phyloP scores from a whole-genome alignment of 2,797 vertebrate genomes.

The Rhinogobio ventralis region DNA sequence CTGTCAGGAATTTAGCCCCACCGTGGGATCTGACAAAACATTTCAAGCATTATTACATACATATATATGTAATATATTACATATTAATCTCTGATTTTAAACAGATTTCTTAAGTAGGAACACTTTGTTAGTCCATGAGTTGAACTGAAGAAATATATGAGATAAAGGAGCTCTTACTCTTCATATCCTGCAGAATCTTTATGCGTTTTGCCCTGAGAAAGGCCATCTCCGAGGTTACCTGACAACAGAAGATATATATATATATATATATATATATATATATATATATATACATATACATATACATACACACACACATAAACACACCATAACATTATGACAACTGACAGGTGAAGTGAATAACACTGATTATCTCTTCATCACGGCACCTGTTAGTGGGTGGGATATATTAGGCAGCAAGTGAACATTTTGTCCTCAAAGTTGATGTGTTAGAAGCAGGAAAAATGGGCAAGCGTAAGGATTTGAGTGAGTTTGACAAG shows the following conservation, averaged over 20 bases:
- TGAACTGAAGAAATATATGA: neutral
- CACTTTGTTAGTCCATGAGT: neutral
- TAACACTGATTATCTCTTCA: no score
- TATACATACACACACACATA: no score
- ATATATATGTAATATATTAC: neutral
- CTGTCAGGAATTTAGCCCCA: neutral
- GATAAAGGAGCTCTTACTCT: constrained; percentile 78
- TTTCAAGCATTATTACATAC: neutral
- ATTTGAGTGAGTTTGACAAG: no score
- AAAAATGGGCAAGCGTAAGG: no score
- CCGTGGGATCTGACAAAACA: constrained; percentile 31
- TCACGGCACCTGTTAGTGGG: no score
- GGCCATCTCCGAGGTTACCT: constrained; percentile 89
- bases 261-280: no score
- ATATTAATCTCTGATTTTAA: neutral
- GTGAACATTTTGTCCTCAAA: no score
- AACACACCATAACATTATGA: no score
- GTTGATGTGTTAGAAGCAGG: no score
- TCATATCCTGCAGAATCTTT: constrained; percentile 88
- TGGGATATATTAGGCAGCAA: no score
- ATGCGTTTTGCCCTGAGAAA: constrained; percentile 88
- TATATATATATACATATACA: no score
- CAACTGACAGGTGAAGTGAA: no score
- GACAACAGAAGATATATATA: constrained; percentile 26
- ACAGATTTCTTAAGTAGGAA: neutral